These are phyloP conservation scores for Lates japonicus DNA, from an alignment of 2,797 vertebrate genomes.

Conservation along the genomic window DNA sequence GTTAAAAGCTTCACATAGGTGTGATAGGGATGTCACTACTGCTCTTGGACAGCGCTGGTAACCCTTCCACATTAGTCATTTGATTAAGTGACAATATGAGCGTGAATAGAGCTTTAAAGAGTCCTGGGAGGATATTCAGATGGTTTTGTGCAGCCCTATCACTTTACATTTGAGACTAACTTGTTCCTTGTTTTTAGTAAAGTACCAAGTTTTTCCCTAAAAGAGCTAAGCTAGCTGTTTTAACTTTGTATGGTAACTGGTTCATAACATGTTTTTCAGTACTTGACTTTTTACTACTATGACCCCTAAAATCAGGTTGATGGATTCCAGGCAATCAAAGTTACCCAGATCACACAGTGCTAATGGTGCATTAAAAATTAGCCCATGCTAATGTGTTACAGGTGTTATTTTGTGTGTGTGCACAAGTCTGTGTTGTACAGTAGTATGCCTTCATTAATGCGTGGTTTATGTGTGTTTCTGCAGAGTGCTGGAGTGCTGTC, in stretches of 20 bases:
- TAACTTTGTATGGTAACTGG: background rate
- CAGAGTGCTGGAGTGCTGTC: slow-evolving; percentile 96
- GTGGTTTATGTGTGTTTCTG: slow-evolving; percentile 41
- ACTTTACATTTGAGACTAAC: background rate
- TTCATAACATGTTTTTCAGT: background rate
- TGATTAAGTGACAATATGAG: slow-evolving; percentile 29
- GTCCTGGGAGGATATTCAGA: background rate
- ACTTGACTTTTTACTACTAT: background rate
- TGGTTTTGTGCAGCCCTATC: background rate
- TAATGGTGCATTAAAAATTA: slow-evolving; percentile 21
- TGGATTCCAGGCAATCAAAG: background rate
- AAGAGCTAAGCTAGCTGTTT: background rate
- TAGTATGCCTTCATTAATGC: slow-evolving; percentile 32
- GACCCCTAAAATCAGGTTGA: background rate
- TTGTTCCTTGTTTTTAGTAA: background rate
- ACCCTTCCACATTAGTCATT: slow-evolving; percentile 27
- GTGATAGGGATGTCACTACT: slow-evolving; percentile 11
- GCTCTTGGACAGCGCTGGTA: slow-evolving; percentile 9
- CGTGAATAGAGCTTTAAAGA: slow-evolving; percentile 29
- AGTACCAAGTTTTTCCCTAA: background rate
- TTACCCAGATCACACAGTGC: background rate
- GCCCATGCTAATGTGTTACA: slow-evolving; percentile 27
- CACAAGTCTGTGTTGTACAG: background rate
- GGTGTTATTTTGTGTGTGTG: slow-evolving; percentile 6
- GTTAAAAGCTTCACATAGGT: slow-evolving; percentile 19